phyloP scores from a whole-genome alignment of 2,888 invertebrate genomes.

The Norana najaformis region DNA sequence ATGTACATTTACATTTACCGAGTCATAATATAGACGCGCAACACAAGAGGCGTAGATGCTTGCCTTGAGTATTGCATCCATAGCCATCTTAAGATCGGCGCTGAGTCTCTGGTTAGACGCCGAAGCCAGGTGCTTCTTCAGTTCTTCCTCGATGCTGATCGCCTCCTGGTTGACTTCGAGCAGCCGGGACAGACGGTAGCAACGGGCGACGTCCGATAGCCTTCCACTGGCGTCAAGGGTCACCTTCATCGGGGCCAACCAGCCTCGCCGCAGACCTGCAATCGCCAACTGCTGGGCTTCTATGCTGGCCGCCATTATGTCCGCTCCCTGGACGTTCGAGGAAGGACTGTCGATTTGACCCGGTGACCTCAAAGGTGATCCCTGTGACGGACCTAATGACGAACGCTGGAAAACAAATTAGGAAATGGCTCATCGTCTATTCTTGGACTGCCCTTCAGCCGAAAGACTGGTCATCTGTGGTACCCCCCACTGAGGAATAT shows the following conservation, averaged over 20 bases:
- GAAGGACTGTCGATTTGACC: neutral
- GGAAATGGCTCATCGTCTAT: no score
- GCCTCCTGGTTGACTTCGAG: constrained; percentile 16
- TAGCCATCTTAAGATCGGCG: constrained; percentile 7
- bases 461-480: no score
- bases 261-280: neutral
- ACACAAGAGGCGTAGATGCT: neutral
- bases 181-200: neutral
- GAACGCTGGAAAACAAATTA: neutral
- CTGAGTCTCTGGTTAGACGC: neutral
- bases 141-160: neutral
- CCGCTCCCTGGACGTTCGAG: constrained; percentile 16
- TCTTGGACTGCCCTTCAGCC: no score
- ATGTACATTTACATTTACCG: no score
- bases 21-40: neutral
- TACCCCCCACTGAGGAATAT: no score
- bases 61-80: constrained; percentile 19
- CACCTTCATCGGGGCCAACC: constrained; percentile 10
- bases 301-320: neutral
- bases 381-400: neutral
- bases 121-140: neutral
- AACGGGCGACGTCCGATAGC: neutral
- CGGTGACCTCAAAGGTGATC: neutral
- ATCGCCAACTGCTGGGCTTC: constrained; percentile 17
- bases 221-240: neutral